These are phyloP conservation scores for Agelaius tricolor DNA, from an alignment of 2,113 vertebrate genomes.

Conservation along the genomic window DNA sequence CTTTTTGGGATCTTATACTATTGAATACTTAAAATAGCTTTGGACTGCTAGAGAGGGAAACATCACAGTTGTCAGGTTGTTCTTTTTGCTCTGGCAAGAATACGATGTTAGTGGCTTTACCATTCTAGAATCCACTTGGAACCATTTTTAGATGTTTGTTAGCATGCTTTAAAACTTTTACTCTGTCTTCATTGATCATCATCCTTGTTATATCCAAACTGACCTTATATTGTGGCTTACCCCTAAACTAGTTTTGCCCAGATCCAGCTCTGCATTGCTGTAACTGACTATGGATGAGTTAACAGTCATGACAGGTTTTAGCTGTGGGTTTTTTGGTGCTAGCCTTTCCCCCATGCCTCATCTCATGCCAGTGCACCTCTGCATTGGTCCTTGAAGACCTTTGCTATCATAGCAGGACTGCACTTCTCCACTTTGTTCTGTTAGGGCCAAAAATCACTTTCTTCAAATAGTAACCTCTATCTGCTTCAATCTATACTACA, in stretches of 20 bases:
- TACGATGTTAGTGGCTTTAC: not conserved
- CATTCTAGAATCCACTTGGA: not conserved
- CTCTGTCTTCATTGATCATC: not conserved
- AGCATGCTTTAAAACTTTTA: not conserved
- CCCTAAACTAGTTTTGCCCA: not conserved
- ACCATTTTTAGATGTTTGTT: not conserved
- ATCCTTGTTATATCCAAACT: not conserved
- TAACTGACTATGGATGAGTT: not conserved
- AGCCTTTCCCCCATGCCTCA: not conserved
- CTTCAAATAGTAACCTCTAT: not conserved
- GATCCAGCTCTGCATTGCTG: not conserved
- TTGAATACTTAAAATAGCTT: not conserved
- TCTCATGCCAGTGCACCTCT: fast-evolving
- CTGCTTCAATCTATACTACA: not conserved
- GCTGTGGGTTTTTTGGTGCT: not conserved
- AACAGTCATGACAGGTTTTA: not conserved
- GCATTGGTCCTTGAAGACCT: not conserved
- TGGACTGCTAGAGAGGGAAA: not conserved
- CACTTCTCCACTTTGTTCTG: not conserved
- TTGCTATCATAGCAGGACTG: not conserved
- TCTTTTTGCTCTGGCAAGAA: not conserved
- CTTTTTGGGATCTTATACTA: not conserved
- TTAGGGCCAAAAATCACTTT: not conserved
- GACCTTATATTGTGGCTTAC: not conserved
- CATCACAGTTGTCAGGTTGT: not conserved